A percentile compares a stretch with the other conserved stretches of the same genome.
Conservation (phyloP, 2,113 vertebrate species). For the Penelope pileata region DNA sequence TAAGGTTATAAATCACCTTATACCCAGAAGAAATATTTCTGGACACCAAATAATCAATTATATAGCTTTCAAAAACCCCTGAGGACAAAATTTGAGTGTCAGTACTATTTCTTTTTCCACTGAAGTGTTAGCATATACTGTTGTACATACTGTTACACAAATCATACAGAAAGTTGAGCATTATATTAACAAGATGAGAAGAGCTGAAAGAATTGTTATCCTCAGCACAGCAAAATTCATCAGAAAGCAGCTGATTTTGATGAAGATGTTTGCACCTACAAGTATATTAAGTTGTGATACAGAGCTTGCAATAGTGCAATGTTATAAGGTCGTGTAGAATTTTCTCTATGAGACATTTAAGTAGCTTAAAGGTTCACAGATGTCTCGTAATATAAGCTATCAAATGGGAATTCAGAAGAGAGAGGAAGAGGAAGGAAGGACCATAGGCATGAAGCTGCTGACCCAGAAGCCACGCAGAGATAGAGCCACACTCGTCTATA, state of each 20-base stretch:
- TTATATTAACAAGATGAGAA: neutral
- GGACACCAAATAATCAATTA: conserved; percentile 34
- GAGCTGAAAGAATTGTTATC: neutral
- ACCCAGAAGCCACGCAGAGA: neutral
- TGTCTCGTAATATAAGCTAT: neutral
- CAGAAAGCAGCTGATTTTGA: neutral
- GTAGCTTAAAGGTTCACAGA: neutral
- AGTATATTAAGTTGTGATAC: neutral
- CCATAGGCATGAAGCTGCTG: neutral
- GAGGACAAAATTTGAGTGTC: neutral
- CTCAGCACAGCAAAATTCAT: neutral
- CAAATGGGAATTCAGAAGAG: neutral
- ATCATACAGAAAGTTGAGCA: neutral
- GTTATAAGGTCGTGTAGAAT: neutral
- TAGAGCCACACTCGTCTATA: neutral
- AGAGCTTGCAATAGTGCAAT: neutral
- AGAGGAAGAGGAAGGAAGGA: neutral
- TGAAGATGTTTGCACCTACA: neutral
- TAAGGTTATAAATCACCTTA: conserved; percentile 37
- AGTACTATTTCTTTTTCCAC: neutral
- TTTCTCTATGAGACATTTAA: neutral
- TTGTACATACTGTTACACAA: neutral
- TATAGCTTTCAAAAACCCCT: neutral
- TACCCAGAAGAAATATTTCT: conserved; percentile 7
- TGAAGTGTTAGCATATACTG: neutral